Base-by-base conservation (phyloP, 2,888 invertebrate genomes). In the Nephrotoma guestfalica region DNA sequence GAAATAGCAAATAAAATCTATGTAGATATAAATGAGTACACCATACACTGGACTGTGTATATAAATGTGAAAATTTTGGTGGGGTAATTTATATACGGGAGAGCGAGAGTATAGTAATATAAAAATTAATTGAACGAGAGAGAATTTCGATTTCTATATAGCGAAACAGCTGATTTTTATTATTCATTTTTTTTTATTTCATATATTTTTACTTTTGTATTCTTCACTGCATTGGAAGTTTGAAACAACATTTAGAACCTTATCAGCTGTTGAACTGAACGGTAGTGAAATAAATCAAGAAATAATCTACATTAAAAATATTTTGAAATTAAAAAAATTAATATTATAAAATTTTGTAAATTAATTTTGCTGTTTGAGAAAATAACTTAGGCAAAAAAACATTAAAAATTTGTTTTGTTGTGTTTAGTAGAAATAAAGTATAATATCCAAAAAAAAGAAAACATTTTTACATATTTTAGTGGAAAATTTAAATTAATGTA, bases 241-340 rank as follows among this genome's bases (percentile, higher is more conserved):
- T 9, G 71, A 30, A 71, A 71, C 30, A 71, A 71, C 30, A 71
- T 84, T 84, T 41, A 84, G 41, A 84, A 41, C 41, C 0, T 6
- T 84, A 85, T 18, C 85, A 85, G 85, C 85, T 85, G 85, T 85
- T 85, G 85, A 43, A 43, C 43, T 41, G 85, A 85, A 85, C 85
- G 18, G 85, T 43, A 45, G 85, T 85, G 85, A 43, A 85, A 84
- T 41, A 84, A 41, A 42, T n/a, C n/a, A 41, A 41, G 85, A n/a
- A 13, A 41, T 45, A 85, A 42, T 43, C 9, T n/a, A 71, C 6
- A 71, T 43, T n/a, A 85, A 42, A 30, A 83, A 30, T 9, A 85
- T 18, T 30, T 43, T 85, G 18, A 85, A 85, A 85, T 71, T 71
- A 30, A 71, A 84, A n/a, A 13, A 84, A 11, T 13, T 41, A 84